Conservation (phyloP, 2,113 vertebrate genomes). For the Zosterops borbonicus region DNA sequence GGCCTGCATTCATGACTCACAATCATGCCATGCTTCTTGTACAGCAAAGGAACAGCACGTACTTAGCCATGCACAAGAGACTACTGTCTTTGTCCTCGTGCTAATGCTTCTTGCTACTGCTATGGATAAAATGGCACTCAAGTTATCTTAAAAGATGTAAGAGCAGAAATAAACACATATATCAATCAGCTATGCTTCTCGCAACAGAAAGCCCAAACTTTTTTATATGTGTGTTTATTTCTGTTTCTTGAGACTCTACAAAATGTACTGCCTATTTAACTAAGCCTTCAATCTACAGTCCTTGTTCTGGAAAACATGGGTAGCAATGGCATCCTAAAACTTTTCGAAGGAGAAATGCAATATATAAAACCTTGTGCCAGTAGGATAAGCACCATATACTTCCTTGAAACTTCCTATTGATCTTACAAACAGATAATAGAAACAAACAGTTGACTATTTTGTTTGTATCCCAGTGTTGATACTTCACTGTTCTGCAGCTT, state of each 20-base stretch:
- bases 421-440: not conserved
- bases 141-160: not conserved
- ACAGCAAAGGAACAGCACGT: not conserved
- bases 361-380: not conserved
- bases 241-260: not conserved
- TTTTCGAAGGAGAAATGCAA: not conserved
- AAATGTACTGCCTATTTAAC: not conserved
- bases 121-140: not conserved
- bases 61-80: not conserved
- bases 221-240: not conserved
- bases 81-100: not conserved
- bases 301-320: not conserved
- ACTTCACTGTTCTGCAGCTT: not conserved
- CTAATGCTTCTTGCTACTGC: not conserved
- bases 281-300: not conserved
- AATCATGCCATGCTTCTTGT: not conserved
- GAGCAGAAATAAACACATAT: not conserved
- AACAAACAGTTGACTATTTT: not conserved
- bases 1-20: not conserved
- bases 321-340: not conserved
- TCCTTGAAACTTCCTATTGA: not conserved
- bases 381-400: not conserved
- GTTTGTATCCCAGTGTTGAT: not conserved
- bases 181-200: not conserved
- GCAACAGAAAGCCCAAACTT: rapidly evolving